Percentiles rank a stretch among this genome's conserved stretches.
phyloP scores from a whole-genome alignment of 2,113 vertebrate genomes.

The Psittacus erithacus region DNA sequence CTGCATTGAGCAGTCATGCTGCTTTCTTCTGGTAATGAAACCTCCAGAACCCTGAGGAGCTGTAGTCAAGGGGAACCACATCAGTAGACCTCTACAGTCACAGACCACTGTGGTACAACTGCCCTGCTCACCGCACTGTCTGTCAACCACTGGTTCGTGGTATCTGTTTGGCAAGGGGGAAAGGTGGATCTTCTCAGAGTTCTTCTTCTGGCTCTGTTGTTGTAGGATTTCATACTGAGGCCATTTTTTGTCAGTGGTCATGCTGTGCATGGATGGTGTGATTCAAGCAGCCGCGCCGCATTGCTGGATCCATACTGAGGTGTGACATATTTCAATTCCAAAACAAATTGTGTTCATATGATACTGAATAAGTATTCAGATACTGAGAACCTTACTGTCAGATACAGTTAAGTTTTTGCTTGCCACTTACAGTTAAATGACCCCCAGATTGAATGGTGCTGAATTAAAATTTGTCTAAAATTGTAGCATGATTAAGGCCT shows the following conservation, averaged over 20 bases:
- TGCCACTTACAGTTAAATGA: background rate
- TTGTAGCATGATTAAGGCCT: background rate
- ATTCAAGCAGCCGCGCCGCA: background rate
- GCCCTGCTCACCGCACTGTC: background rate
- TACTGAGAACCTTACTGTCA: background rate
- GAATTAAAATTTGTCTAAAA: background rate
- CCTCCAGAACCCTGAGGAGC: background rate
- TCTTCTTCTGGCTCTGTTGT: background rate
- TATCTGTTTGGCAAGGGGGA: background rate
- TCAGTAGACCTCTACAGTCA: background rate
- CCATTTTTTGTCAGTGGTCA: background rate
- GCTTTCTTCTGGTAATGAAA: background rate
- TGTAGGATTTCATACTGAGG: background rate
- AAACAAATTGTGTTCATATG: background rate
- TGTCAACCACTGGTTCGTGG: rapidly evolving
- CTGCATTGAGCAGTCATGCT: background rate
- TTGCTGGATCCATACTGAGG: background rate
- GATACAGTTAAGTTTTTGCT: background rate
- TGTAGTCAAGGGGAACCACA: background rate
- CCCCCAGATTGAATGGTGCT: background rate
- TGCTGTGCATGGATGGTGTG: background rate
- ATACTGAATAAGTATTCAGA: background rate
- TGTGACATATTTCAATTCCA: background rate
- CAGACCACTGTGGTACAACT: rapidly evolving
- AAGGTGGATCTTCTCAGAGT: background rate